Evolutionary conservation across 2,888 invertebrate species (phyloP).

Genomic region (Stomorhina lunata): DNA sequence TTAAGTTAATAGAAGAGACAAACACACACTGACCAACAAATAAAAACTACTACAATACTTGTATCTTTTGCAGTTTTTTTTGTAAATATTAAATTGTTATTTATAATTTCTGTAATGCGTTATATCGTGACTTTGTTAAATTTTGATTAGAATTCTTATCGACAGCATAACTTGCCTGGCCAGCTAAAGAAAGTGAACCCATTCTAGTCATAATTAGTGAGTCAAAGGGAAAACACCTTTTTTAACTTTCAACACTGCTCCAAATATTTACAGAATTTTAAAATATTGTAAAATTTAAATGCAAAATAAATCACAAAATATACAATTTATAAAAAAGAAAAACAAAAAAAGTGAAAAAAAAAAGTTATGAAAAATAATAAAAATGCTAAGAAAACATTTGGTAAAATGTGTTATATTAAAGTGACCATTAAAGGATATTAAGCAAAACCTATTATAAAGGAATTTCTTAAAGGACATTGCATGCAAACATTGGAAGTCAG

Average conservation of each 20-base stretch:
- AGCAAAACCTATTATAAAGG: background rate
- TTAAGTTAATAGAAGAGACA: constrained; percentile 27
- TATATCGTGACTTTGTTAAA: constrained; percentile 5
- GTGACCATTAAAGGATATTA: constrained; percentile 40
- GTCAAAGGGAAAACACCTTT: constrained; percentile 36
- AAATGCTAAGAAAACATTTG: background rate
- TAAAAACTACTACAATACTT: constrained; percentile 15
- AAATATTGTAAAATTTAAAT: constrained; percentile 15
- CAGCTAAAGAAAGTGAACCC: constrained; percentile 41
- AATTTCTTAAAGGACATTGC: constrained; percentile 51
- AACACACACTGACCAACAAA: background rate
- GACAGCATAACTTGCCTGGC: constrained; percentile 55
- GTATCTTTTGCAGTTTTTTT: background rate
- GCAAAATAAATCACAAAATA: constrained; percentile 1
- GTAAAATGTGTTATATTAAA: constrained; percentile 22
- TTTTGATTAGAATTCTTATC: constrained; percentile 54
- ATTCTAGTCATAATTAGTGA: constrained; percentile 33
- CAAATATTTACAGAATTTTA: background rate
- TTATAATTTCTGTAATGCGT: background rate
- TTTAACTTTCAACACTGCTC: constrained; percentile 8
- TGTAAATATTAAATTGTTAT: constrained; percentile 41
- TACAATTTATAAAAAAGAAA: background rate
- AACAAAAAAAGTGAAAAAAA: background rate
- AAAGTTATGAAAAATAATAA: background rate
- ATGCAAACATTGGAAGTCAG: constrained; percentile 20